Percentiles rank a stretch among this genome's conserved stretches.
Conservation (phyloP, 2,797 vertebrate species). For the Alosa sapidissima region DNA sequence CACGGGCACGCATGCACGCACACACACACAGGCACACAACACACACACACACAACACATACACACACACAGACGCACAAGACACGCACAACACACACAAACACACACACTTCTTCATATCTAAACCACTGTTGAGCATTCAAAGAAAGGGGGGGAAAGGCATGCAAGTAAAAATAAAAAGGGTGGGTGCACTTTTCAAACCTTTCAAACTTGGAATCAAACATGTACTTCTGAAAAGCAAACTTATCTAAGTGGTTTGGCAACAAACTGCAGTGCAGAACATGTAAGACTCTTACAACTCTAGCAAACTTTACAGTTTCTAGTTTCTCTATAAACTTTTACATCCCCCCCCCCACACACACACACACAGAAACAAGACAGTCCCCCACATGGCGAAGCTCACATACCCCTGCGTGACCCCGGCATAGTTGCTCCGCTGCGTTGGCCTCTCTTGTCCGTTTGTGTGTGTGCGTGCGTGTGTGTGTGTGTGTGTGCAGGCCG, state of each 20-base stretch:
- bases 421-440: background rate
- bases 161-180: background rate
- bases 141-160: background rate
- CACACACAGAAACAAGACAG: background rate
- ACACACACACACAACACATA: background rate
- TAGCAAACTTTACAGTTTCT: background rate
- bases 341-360: background rate
- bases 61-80: background rate
- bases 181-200: background rate
- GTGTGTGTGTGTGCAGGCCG: background rate
- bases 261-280: background rate
- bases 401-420: conserved; percentile 1
- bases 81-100: background rate
- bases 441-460: background rate
- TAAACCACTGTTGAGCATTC: background rate
- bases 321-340: background rate
- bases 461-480: background rate
- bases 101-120: background rate
- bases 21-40: conserved; percentile 12
- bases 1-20: background rate
- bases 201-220: background rate
- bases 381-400: background rate
- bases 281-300: background rate
- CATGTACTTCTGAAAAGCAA: background rate
- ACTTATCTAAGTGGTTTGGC: background rate